Percentiles rank a stretch among this genome's conserved stretches.
Conservation (phyloP, 2,888 invertebrate species). For the Osmoderma eremita region DNA sequence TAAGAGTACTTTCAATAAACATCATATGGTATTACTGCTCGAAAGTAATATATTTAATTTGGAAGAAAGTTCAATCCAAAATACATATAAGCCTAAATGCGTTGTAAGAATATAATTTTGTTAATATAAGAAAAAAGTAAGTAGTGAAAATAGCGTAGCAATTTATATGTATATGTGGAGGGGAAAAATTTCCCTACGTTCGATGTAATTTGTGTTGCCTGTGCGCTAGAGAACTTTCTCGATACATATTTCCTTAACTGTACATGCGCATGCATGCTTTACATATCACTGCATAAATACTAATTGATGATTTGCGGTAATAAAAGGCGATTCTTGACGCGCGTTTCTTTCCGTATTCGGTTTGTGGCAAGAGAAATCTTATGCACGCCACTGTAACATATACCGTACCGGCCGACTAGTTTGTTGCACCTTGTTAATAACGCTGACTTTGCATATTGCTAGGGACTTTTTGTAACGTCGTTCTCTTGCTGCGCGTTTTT, state of each 20-base stretch:
- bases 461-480: slow-evolving; percentile 54
- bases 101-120: too few relatives aligned
- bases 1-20: too few relatives aligned
- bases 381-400: slow-evolving; percentile 51
- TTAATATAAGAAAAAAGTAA: too few relatives aligned
- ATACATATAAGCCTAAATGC: too few relatives aligned
- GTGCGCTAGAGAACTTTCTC: too few relatives aligned
- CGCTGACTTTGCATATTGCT: slow-evolving; percentile 63
- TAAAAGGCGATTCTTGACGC: slow-evolving; percentile 20
- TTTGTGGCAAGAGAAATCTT: slow-evolving; percentile 22
- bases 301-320: slow-evolving; percentile 9
- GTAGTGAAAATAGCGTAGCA: not conserved
- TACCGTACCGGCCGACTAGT: slow-evolving; percentile 53
- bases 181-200: not conserved
- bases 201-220: not conserved
- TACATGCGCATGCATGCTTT: not conserved
- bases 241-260: not conserved
- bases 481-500: slow-evolving; percentile 56
- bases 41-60: too few relatives aligned
- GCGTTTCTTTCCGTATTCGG: slow-evolving; percentile 1
- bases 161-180: not conserved
- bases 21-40: too few relatives aligned
- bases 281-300: not conserved
- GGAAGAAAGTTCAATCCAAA: too few relatives aligned
- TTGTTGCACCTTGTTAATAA: slow-evolving; percentile 64